Base-by-base conservation (phyloP, 2,888 invertebrate species). In the Julus scanicus region DNA sequence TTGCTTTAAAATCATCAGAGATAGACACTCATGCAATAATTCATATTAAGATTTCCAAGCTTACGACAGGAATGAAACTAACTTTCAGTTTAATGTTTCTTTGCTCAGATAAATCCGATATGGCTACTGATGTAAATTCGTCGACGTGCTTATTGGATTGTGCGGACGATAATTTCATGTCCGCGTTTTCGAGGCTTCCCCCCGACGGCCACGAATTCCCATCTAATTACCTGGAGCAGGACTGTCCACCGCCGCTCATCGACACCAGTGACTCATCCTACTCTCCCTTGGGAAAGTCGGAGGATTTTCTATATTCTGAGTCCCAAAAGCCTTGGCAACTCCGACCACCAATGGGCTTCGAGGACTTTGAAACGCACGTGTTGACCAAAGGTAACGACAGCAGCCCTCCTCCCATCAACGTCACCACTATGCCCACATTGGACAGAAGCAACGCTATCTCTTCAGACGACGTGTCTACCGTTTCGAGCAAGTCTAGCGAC, bases 121-220 rank as follows among this genome's bases (percentile, higher is more conserved):
- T 87, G 87, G 83, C 80, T n/a, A 49, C 39, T 80, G 86, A 86
- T 53, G 85, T 49, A 15, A 85, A 85, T 49, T 85, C 85, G 13
- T 86, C 49, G 48, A 86, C 48, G 57, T 57, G 53, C 37, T 86
- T 86, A 11, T 53, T 86, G 86, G 86, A 86, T 53, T 53, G 53
- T 15, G 11, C 86, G 13, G 86, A 86, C 63, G 86, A 86, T 17
- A 49, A 86, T 39, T 83, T 83, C 53, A 13, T 86, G n/a, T 49
- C 63, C 83, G 53, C 71, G 87, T 91, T 95, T 91, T 95, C 95
- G 87, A 94, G 96, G 90, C 95, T 95, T 92, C 96, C 96, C 90
- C 96, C 96, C 84, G 96, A 96, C 92, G 96, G 96, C 91, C 95
- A 96, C 92, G 96, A 96, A 92, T 96, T 96, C 92, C 96, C 96